Evolutionary conservation across 37 sponge, comb jelly and placozoan species (phyloP), one percentile per base, ranked within the genome.

Genomic region (Crambe crambe): DNA sequence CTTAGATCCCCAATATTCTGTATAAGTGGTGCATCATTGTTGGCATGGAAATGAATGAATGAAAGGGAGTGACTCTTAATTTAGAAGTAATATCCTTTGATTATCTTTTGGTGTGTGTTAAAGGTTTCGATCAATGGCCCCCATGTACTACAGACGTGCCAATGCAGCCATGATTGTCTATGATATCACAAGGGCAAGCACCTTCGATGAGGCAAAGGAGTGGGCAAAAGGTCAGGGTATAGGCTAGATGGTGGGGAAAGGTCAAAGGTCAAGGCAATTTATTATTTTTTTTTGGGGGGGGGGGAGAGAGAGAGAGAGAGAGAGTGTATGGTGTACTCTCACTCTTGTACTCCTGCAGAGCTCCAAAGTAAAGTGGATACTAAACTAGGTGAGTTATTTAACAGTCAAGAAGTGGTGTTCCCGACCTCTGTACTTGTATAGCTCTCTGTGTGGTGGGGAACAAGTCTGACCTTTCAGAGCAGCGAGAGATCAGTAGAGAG

Each of bases 141-240:
- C 95, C 8, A 80, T 95, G 93, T 95, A 95, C 75, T 95, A 95
- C 56, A 72, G 95, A 10, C 73, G 85, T n/a, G 91, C 93, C 27
- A 91, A 95, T 31, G 95, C 95, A 47, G 95, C 95, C 32, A 35
- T 95, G 20, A 82, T 95, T 42, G 93, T 92, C 18, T 95, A 95
- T 58, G 95, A 95, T 60, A 92, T 95, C 54, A 92, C 95, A 1
- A 78, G 57, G 35, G 39, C 72, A 43, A 79, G 69, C 31, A 74
- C 91, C n/a, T 95, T 95, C 59, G 83, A 91, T 39, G 86, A 80
- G n/a, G 88, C 92, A 5, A 80, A 85, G 57, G 70, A 70, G 6
- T 95, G 95, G 95, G 82, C 88, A 35, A 62, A 61, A 77, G 95
- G 95, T 95, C 40, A 41, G 85, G n/a, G 2, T 36, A 31, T 72